phyloP scores from a whole-genome alignment of 2,113 vertebrate species.

The Myanophis thanlyinensis region DNA sequence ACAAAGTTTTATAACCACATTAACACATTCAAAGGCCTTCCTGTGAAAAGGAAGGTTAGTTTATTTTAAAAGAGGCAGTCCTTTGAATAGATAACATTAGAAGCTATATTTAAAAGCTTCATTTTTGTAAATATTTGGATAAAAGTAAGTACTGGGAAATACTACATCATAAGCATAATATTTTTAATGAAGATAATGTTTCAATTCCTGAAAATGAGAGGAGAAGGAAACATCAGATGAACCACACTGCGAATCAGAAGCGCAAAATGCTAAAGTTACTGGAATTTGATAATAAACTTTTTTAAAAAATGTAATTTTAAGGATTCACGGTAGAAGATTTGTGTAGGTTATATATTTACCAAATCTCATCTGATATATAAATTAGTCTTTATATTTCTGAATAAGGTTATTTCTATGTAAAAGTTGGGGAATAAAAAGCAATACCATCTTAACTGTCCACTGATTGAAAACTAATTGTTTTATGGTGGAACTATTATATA shows the following conservation, averaged over 20 bases:
- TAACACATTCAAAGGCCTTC: conserved; percentile 33
- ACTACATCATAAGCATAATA: conserved; percentile 38
- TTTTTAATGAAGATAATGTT: conserved; percentile 31
- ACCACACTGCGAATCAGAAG: not conserved
- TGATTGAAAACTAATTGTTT: not conserved
- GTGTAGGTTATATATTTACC: not conserved
- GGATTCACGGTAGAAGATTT: not conserved
- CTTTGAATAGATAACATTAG: conserved; percentile 39
- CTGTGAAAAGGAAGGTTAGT: conserved; percentile 22
- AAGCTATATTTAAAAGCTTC: conserved; percentile 39
- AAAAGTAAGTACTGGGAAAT: conserved; percentile 35
- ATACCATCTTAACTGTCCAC: not conserved
- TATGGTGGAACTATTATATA: not conserved
- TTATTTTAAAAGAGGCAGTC: conserved; percentile 39
- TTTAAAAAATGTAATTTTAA: not conserved
- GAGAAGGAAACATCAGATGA: not conserved
- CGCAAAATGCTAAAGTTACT: not conserved
- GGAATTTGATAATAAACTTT: not conserved
- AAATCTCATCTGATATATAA: not conserved
- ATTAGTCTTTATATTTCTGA: not conserved
- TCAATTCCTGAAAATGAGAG: conserved; percentile 21
- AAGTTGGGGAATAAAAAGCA: not conserved
- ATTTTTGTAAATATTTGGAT: conserved; percentile 60
- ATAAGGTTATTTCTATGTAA: not conserved
- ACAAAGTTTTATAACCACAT: not conserved